Conservation (phyloP, 2,113 vertebrate species). For the Ceyx margarethae region DNA sequence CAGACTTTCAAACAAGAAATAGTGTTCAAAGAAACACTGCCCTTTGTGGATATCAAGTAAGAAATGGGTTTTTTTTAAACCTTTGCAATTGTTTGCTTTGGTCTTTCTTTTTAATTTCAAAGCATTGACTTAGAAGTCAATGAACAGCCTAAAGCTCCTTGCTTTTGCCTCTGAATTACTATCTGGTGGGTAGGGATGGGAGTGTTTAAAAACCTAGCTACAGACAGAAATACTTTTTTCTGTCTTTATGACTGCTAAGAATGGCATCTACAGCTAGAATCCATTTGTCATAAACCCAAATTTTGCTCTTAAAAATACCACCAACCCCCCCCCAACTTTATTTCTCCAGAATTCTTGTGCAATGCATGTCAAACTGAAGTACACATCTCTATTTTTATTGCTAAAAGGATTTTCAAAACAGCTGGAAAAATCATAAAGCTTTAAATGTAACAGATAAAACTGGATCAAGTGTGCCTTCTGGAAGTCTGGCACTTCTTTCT, state of each 20-base stretch:
- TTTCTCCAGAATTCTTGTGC: neutral
- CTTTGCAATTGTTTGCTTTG: neutral
- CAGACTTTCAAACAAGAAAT: neutral
- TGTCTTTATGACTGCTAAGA: neutral
- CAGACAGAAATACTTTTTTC: neutral
- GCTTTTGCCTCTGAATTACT: neutral
- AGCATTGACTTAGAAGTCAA: neutral
- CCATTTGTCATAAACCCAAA: neutral
- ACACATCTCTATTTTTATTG: neutral
- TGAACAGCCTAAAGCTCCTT: neutral
- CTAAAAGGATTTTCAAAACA: neutral
- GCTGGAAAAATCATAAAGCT: neutral
- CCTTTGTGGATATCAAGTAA: neutral
- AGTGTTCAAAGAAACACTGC: neutral
- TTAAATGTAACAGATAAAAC: neutral
- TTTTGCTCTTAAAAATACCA: neutral
- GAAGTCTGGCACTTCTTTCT: neutral
- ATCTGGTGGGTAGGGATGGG: neutral
- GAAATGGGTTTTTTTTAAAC: neutral
- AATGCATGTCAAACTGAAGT: neutral
- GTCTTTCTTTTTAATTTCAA: neutral
- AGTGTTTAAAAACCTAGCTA: neutral
- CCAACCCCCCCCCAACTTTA: neutral
- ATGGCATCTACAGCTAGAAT: neutral
- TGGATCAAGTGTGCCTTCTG: neutral